A percentile compares a stretch with the other conserved stretches of the same genome.
Evolutionary conservation across 2,888 invertebrate species (phyloP).

Genomic region (Scaptomyza parva): DNA sequence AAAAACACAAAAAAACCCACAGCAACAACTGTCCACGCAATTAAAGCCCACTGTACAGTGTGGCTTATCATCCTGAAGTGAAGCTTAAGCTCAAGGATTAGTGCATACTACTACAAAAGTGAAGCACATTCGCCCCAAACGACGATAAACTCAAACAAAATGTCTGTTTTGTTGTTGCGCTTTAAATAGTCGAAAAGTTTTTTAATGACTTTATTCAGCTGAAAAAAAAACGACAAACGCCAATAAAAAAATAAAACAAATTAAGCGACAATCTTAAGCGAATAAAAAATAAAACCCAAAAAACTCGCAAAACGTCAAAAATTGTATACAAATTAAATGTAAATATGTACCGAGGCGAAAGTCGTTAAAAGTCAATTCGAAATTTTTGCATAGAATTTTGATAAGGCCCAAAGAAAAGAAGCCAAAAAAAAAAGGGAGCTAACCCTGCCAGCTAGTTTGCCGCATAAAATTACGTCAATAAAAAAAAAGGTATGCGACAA

Average conservation of each 20-base stretch:
- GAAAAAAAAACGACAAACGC: slow-evolving; percentile 36
- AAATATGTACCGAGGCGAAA: slow-evolving; percentile 60
- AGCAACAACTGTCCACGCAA: slow-evolving; percentile 63
- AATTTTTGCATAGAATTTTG: slow-evolving; percentile 76
- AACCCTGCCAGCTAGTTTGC: slow-evolving; percentile 53
- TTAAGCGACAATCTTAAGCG: slow-evolving; percentile 72
- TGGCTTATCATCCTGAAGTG: slow-evolving; percentile 76
- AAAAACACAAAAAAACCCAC: too few species aligned
- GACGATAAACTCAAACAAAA: slow-evolving; percentile 74
- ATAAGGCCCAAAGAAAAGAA: slow-evolving; percentile 41
- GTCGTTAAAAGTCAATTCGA: slow-evolving; percentile 81
- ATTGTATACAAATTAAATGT: slow-evolving; percentile 78
- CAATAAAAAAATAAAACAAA: slow-evolving; percentile 45
- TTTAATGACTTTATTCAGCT: slow-evolving; percentile 73
- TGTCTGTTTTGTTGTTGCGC: slow-evolving; percentile 66
- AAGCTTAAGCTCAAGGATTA: slow-evolving; percentile 53
- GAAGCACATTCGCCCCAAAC: slow-evolving; percentile 37
- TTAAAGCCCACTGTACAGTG: slow-evolving; percentile 63
- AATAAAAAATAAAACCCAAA: slow-evolving; percentile 40
- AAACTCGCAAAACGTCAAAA: slow-evolving; percentile 42
- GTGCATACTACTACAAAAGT: background rate
- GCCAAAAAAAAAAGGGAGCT: background rate
- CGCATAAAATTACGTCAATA: slow-evolving; percentile 74
- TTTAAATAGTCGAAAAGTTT: slow-evolving; percentile 78
- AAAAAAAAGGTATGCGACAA: slow-evolving; percentile 67